Base-by-base conservation (phyloP, 2,888 invertebrate species). In the Microctonus aethiopoides region DNA sequence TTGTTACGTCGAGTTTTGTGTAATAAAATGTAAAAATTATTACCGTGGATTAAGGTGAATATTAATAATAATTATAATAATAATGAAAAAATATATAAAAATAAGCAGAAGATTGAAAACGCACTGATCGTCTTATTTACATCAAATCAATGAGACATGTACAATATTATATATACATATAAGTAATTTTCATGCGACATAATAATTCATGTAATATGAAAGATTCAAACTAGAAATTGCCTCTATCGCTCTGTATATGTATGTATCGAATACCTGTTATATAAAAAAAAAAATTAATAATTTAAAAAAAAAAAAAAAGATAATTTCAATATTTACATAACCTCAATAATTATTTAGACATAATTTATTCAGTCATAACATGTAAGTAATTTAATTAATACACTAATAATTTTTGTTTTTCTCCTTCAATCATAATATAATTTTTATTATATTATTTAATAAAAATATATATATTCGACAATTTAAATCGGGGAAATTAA, bases 91-190 rank as follows among this genome's bases (percentile, higher is more conserved):
- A 34, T 32, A 3, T 0, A 10, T 2, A 13, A n/a, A 16, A 57
- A 57, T 20, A 16, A 5, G n/a, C 13, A n/a, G 32, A 1, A 32
- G 20, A 57, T 54, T 54, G 24, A 16, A 57, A 34, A 9, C 26
- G 10, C 32, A 16, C 57, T 29, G 32, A 57, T 57, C 20, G 57
- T 57, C 57, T 57, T 16, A 29, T 57, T 56, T 56, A 1, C 29
- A 10, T 32, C 10, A 16, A 57, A 9, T 29, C 20, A 34, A 34
- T 16, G 57, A 29, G 32, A 24, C 56, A 61, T 74, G 74, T 75
- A 74, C 74, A 75, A 74, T 74, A 74, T 74, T 73, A 72, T 73
- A 75, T 52, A 72, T 72, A 71, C 41, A 64, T 24, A 60, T 60
- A 34, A 60, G 54, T 26, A 54, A 54, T 26, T 70, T 70, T 68